These are phyloP conservation scores for Varecia variegata DNA, from an alignment of 2,797 vertebrate genomes.

Conservation along the genomic window DNA sequence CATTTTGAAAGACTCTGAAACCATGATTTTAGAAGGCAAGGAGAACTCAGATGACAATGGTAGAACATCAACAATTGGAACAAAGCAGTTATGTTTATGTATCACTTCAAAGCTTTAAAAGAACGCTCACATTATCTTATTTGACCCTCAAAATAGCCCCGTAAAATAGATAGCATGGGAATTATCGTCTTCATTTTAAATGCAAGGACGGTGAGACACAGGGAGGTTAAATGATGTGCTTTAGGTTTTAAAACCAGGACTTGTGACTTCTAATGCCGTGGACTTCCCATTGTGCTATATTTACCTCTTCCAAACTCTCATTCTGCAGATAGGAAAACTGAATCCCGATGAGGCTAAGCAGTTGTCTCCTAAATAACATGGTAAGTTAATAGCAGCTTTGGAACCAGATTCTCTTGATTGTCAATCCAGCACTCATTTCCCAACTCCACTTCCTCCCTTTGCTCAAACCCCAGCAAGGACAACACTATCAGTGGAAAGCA, in stretches of 20 bases:
- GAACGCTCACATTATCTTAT: neutral
- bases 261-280: neutral
- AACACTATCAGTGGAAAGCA: fast-evolving
- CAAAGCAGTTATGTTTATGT: neutral
- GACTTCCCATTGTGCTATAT: neutral
- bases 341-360: neutral
- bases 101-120: neutral
- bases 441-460: fast-evolving
- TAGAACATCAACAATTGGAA: neutral
- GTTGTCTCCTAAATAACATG: neutral
- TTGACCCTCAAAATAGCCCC: neutral
- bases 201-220: neutral
- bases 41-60: neutral
- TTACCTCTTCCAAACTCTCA: neutral
- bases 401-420: neutral
- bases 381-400: fast-evolving
- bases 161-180: neutral
- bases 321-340: neutral
- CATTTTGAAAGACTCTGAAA: neutral
- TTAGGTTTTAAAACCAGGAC: neutral
- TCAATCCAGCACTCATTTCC: fast-evolving
- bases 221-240: neutral
- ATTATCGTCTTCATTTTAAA: neutral
- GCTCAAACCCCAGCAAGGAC: neutral
- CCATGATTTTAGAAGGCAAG: neutral